phyloP scores from a whole-genome alignment of 2,888 invertebrate genomes.

The Netelia melanura region DNA sequence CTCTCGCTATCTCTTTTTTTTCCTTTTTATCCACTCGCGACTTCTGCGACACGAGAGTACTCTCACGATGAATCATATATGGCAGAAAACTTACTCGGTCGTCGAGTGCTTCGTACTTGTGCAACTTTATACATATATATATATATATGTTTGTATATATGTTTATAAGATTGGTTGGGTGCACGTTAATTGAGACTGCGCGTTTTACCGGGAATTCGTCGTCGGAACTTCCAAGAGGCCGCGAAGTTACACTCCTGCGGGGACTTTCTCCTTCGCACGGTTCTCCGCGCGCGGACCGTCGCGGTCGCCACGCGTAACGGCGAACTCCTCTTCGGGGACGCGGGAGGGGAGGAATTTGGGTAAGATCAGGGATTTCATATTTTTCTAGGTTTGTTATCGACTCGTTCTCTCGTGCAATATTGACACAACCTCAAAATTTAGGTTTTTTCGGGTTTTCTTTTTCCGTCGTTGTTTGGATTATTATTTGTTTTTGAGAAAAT shows the following conservation, averaged over 20 bases:
- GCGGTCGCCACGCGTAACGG: constrained; percentile 59
- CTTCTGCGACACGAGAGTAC: neutral
- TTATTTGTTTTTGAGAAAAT: neutral
- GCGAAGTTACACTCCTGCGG: constrained; percentile 33
- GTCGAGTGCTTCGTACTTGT: neutral
- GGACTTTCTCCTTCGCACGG: constrained; percentile 71
- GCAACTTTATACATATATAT: neutral
- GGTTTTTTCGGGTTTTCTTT: neutral
- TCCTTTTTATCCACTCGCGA: neutral
- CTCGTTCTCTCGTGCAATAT: neutral
- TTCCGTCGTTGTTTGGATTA: neutral
- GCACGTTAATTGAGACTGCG: constrained; percentile 66
- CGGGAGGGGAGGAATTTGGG: neutral
- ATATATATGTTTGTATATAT: neutral
- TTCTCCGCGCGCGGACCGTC: constrained; percentile 46
- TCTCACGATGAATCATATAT: constrained; percentile 58
- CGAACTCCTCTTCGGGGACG: constrained; percentile 45
- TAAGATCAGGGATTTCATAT: neutral
- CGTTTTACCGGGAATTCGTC: constrained; percentile 69
- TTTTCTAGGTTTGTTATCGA: no score
- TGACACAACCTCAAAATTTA: neutral
- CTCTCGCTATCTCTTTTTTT: neutral
- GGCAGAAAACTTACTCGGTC: constrained; percentile 19
- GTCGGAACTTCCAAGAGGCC: constrained; percentile 65
- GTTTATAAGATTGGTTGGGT: constrained; percentile 27